Evolutionary conservation across 2,113 vertebrate species (phyloP).

Genomic region (Saguinus midas): DNA sequence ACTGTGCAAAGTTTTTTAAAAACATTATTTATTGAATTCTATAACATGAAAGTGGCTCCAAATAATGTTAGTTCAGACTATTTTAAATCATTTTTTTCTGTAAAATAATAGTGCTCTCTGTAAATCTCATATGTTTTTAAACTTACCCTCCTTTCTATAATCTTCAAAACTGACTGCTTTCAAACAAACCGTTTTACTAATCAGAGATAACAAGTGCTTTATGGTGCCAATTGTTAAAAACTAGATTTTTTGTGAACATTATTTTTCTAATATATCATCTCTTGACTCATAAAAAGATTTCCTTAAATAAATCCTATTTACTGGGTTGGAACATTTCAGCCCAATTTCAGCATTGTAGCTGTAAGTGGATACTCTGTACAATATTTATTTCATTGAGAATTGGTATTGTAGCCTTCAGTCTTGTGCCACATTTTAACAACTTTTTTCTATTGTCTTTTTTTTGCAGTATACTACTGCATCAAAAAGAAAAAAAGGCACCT

Average conservation of each 20-base stretch:
- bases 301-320: constrained; percentile 24
- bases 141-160: constrained; percentile 41
- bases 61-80: constrained; percentile 63
- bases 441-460: constrained; percentile 8
- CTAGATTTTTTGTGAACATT: constrained; percentile 52
- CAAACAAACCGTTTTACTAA: constrained; percentile 64
- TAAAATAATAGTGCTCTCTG: constrained; percentile 60
- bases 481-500: constrained; percentile 61
- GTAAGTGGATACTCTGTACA: not conserved
- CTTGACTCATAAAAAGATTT: constrained; percentile 24
- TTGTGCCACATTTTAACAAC: not conserved
- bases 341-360: constrained; percentile 5
- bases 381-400: constrained; percentile 17
- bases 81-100: constrained; percentile 67
- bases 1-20: constrained; percentile 70
- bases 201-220: constrained; percentile 63
- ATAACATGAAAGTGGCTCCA: constrained; percentile 56
- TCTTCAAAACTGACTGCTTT: constrained; percentile 65
- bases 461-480: not conserved
- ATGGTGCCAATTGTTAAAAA: constrained; percentile 62
- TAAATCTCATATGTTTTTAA: constrained; percentile 56
- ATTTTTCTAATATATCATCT: constrained; percentile 50
- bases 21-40: constrained; percentile 71
- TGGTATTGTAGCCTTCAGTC: constrained; percentile 1
- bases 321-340: not conserved